Evolutionary conservation across 2,113 vertebrate genomes (phyloP).

Genomic region (Stercorarius parasiticus): DNA sequence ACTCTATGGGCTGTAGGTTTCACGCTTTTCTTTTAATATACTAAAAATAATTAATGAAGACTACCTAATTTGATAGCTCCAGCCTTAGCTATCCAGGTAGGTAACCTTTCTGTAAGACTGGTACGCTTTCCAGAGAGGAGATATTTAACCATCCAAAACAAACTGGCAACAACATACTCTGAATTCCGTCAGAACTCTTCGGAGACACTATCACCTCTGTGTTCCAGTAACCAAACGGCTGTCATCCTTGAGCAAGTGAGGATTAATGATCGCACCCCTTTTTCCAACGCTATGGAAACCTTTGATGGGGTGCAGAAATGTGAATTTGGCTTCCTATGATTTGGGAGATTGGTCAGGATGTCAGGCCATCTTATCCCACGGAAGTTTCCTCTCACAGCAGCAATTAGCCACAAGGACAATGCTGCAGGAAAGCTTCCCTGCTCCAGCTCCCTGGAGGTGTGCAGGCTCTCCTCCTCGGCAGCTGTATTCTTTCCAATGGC

Average conservation of each 20-base stretch:
- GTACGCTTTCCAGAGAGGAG: neutral
- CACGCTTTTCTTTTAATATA: neutral
- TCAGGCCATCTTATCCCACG: neutral
- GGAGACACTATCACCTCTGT: neutral
- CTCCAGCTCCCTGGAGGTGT: neutral
- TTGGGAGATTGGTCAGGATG: neutral
- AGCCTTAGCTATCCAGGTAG: neutral
- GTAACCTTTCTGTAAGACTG: neutral
- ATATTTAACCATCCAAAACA: neutral
- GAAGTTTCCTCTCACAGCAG: neutral
- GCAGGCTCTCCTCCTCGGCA: neutral
- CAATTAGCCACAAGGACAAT: too few relatives aligned
- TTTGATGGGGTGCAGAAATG: neutral
- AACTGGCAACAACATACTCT: neutral
- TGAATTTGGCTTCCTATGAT: neutral
- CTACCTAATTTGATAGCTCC: neutral
- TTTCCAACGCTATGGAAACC: neutral
- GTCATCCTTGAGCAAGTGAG: rapidly evolving
- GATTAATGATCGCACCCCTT: neutral
- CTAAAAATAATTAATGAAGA: neutral
- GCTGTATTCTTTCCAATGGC: neutral
- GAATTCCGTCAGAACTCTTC: neutral
- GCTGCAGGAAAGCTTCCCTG: neutral
- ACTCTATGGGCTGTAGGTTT: neutral
- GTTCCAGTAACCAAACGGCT: neutral